A percentile compares a stretch with the other conserved stretches of the same genome.
These are phyloP conservation scores for Engystomops pustulosus DNA, from an alignment of 2,113 vertebrate species.

Conservation along the genomic window DNA sequence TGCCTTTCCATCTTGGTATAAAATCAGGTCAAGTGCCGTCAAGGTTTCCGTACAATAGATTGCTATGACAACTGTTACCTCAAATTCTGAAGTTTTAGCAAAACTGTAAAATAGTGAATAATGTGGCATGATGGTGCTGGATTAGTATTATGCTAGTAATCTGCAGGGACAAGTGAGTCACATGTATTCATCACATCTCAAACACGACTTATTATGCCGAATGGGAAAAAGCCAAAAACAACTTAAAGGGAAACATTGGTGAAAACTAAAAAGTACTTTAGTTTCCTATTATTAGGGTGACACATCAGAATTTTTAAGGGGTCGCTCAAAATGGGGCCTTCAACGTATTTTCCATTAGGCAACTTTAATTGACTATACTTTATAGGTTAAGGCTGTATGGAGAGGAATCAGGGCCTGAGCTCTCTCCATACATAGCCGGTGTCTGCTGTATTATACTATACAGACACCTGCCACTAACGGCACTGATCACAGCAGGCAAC, in stretches of 20 bases:
- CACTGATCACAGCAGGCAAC: no score
- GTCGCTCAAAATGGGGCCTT: neutral
- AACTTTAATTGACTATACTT: no score
- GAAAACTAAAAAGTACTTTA: no score
- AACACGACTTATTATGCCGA: neutral
- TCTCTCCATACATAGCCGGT: no score
- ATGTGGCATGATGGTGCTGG: neutral
- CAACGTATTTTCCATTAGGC: no score
- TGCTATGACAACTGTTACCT: slow-evolving; percentile 47
- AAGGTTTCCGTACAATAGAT: slow-evolving; percentile 17
- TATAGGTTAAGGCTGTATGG: no score
- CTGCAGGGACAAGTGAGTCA: slow-evolving; percentile 18
- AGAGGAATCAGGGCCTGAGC: no score
- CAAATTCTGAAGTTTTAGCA: slow-evolving; percentile 28
- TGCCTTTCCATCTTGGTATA: slow-evolving; percentile 13
- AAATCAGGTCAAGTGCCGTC: slow-evolving; percentile 33
- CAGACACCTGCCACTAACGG: no score
- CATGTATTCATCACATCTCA: slow-evolving; percentile 1
- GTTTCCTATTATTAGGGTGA: no score
- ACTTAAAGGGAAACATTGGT: neutral
- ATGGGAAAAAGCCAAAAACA: neutral
- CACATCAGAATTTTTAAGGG: no score
- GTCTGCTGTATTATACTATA: no score
- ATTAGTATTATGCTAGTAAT: slow-evolving; percentile 22
- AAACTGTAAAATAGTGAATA: slow-evolving; percentile 21